phyloP scores from a whole-genome alignment of 2,797 vertebrate species.

The Molothrus aeneus region DNA sequence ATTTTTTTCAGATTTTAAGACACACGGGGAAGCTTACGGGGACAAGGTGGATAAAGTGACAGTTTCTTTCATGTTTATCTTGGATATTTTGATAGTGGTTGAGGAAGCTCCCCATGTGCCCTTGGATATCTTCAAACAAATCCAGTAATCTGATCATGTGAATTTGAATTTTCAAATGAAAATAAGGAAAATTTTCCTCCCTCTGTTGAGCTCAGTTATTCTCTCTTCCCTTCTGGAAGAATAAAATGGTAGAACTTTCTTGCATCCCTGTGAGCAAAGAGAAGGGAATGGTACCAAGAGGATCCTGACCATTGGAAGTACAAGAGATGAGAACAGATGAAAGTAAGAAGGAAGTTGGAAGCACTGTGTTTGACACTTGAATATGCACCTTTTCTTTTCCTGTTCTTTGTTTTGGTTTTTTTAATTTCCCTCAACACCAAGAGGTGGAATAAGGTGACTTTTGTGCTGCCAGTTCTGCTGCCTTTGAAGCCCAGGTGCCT shows the following conservation, averaged over 20 bases:
- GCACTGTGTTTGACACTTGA: neutral
- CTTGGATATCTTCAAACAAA: neutral
- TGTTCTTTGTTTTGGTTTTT: neutral
- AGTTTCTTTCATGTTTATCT: neutral
- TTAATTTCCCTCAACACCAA: too few species aligned
- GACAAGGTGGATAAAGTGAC: neutral
- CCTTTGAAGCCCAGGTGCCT: neutral
- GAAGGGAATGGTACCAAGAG: neutral
- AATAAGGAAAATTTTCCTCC: neutral
- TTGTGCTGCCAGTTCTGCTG: neutral
- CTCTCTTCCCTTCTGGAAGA: neutral
- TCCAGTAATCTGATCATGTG: neutral
- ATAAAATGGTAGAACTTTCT: neutral
- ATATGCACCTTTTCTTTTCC: too few species aligned
- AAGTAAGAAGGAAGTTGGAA: neutral
- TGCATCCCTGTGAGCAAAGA: neutral
- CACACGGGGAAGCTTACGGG: neutral
- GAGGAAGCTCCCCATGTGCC: neutral
- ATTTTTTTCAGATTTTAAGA: neutral
- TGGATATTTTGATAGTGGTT: neutral
- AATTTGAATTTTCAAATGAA: neutral
- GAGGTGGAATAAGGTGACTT: neutral
- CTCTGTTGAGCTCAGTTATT: neutral
- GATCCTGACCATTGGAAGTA: neutral
- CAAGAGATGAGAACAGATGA: neutral